These are phyloP conservation scores for Hirudinaria manillensis DNA, from an alignment of 2,888 invertebrate genomes.

Conservation along the genomic window DNA sequence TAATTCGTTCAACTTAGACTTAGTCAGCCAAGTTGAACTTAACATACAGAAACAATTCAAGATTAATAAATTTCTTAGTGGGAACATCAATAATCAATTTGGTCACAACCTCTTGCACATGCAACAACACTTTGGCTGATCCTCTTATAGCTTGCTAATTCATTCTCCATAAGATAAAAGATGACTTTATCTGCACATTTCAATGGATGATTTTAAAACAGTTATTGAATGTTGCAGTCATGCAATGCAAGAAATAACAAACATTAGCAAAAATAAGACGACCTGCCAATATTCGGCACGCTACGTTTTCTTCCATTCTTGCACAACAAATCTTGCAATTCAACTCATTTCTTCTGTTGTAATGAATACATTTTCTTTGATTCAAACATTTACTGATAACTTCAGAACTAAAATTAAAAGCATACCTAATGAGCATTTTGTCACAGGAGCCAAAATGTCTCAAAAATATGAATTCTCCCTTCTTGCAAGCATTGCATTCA, in stretches of 20 bases:
- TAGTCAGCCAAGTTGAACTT: not conserved
- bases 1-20: too few species aligned
- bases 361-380: not conserved
- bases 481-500: too few species aligned
- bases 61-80: not conserved
- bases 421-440: too few species aligned
- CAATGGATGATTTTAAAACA: not conserved
- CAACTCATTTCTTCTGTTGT: not conserved
- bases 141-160: not conserved
- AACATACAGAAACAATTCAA: not conserved
- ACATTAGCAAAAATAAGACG: not conserved
- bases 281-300: constrained; percentile 4
- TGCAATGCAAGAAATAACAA: not conserved
- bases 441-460: not conserved
- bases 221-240: not conserved
- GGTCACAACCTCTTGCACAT: not conserved
- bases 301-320: not conserved
- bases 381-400: too few species aligned
- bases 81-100: not conserved
- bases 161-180: not conserved
- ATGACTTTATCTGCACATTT: not conserved
- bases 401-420: too few species aligned
- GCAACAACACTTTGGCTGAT: not conserved
- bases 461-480: constrained; percentile 7
- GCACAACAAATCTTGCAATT: not conserved